phyloP scores from a whole-genome alignment of 2,797 vertebrate genomes.

The Crossoptilon crossoptilon region DNA sequence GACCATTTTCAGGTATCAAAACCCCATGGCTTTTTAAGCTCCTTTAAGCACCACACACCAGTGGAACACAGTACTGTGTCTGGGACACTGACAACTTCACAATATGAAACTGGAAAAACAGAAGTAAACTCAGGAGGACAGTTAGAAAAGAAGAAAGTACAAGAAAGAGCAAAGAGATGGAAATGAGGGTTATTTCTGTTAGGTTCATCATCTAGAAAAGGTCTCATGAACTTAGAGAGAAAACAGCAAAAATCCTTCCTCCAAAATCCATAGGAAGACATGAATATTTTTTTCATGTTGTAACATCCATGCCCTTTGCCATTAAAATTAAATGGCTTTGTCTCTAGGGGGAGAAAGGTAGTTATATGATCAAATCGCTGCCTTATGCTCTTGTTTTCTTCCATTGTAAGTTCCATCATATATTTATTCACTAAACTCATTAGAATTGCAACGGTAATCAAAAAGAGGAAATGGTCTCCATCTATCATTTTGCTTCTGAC shows the following conservation, averaged over 20 bases:
- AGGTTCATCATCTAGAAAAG: background rate
- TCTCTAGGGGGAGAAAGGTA: background rate
- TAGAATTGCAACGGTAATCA: constrained; percentile 64
- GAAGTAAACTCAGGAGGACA: background rate
- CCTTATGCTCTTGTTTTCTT: constrained; percentile 40
- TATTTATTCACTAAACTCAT: constrained; percentile 66
- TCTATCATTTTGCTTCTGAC: constrained; percentile 71
- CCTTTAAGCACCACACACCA: background rate
- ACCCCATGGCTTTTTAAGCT: background rate
- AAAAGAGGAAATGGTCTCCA: constrained; percentile 67
- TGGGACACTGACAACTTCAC: background rate
- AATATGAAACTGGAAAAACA: background rate
- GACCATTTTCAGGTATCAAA: background rate
- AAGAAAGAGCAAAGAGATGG: background rate
- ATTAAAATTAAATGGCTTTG: constrained; percentile 23
- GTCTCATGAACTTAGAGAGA: background rate
- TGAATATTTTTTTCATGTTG: background rate
- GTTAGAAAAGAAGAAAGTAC: background rate
- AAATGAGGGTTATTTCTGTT: background rate
- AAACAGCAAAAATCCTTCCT: background rate
- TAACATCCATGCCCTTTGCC: background rate
- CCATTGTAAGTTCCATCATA: background rate
- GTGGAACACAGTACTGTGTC: background rate
- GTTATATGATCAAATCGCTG: constrained; percentile 19
- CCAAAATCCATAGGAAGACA: background rate